Evolutionary conservation across 2,888 invertebrate species (phyloP), one percentile per base, ranked within the genome.

Genomic region (Gnatocerus cornutus): DNA sequence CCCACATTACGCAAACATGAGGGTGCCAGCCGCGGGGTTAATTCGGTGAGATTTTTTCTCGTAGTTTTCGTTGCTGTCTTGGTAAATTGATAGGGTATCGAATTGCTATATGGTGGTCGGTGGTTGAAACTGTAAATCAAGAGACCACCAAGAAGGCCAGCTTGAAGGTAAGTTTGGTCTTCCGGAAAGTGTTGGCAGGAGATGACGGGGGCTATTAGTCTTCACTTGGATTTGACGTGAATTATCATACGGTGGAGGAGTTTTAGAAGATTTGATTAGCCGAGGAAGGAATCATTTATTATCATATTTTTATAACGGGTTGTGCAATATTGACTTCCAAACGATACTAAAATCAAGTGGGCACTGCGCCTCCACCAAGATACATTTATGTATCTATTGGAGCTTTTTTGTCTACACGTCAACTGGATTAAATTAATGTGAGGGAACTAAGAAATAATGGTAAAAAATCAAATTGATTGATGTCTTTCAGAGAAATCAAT

Each of bases 51-150:
- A 58, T 58, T 58, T 58, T 29, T 58, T 58, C 55, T n/a, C n/a
- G 12, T 33, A 1, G 8, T 9, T 21, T 13, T 52, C 30, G 52
- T 27, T 16, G 16, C 9, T 10, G 6, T 48, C 48, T 50, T 50
- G 7, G 48, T 3, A 16, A 33, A 53, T 53, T 33, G 53, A 53
- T 53, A 41, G 56, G 16, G 13, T 9, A 50, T 62, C 62, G 39
- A 27, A 37, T 62, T 62, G 30, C 59, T 30, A 30, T 13, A 46
- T 65, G 52, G 9, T 55, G 14, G 45, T 12, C 29, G 45, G 30
- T 43, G 39, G 50, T n/a, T 50, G 63, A 66, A 64, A 53, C 68
- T 55, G 68, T 72, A 71, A 71, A 73, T 73, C 73, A 73, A 71
- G 72, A 71, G 71, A 73, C 73, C 73, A 71, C 73, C 71, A 67